phyloP scores from a whole-genome alignment of 2,113 vertebrate species.

The Chloroceryle aenea region DNA sequence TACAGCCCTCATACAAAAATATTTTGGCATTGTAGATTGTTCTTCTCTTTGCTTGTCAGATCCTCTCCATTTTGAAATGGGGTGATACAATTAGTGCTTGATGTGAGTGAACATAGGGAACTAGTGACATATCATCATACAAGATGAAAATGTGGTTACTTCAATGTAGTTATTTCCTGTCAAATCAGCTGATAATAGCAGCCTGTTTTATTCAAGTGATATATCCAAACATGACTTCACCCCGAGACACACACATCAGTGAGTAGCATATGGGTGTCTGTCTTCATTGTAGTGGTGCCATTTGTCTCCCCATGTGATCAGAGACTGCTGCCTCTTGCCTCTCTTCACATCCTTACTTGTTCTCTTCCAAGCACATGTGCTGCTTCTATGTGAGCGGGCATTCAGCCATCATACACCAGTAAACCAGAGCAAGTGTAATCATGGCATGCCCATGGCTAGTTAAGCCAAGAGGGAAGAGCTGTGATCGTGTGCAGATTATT shows the following conservation, averaged over 20 bases:
- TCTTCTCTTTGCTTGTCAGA: background rate
- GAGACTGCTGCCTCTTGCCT: background rate
- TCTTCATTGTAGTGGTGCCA: background rate
- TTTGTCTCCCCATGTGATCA: accelerated
- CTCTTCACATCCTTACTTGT: background rate
- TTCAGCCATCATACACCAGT: background rate
- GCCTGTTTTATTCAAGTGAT: background rate
- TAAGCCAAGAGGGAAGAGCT: background rate
- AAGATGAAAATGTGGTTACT: background rate
- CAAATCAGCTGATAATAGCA: background rate
- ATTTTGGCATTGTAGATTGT: background rate
- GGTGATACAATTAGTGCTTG: background rate
- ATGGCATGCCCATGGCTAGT: background rate
- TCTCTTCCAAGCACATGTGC: background rate
- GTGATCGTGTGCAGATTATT: background rate
- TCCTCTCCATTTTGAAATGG: background rate
- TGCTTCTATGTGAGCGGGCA: background rate
- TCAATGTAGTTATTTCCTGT: background rate
- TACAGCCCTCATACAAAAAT: background rate
- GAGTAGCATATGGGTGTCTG: background rate
- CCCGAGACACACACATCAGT: background rate
- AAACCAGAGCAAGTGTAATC: background rate
- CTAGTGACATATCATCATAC: background rate
- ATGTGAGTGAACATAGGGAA: background rate
- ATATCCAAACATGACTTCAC: background rate